Base-by-base conservation (phyloP, 2,797 vertebrate genomes). In the Xiphorhynchus erythropygius region DNA sequence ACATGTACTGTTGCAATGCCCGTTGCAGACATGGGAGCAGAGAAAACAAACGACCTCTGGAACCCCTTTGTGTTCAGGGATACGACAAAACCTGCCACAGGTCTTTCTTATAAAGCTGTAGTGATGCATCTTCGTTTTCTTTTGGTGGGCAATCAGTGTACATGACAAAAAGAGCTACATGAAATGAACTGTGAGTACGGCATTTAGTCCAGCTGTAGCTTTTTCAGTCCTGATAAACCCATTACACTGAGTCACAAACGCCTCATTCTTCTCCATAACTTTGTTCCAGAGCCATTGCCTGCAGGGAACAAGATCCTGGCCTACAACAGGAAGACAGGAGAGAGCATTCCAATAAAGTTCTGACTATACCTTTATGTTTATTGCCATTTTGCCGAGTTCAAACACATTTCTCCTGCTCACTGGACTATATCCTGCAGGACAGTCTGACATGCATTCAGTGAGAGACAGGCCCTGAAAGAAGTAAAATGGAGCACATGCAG, bases 351-450 rank as follows among this genome's bases (percentile, higher is more conserved):
- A 49, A 73, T 32, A 7, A 65, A 89, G 33, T 60, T 81, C 56
- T 39, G 42, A 7, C 35, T 70, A 12, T 89, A 96, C 84, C 88
- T 97, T 97, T 63, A 93, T 92, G 80, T 95, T 97, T 76, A 94
- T 70, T 85, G 95, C 95, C 74, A 94, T 95, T 79, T 97, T 85
- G 21, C 94, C 94, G 81, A 95, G 87, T 91, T 97, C 92, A 96
- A 97, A 96, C 60, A 84, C 82, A 75, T 89, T 94, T 84, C 83
- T 84, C 63, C 83, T 84, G 52, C 74, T 96, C 18, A 11, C 35
- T 90, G 85, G 65, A 78, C 78, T 84, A 46, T 91, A 87, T 96
- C 92, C 53, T 65, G 18, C 78, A 98, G 93, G 52, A 97, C 91
- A 90, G 84, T 39, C 30, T 92, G 94, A 77, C 94, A 96, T 21